These are phyloP conservation scores for Acleris holmiana DNA, from an alignment of 2,888 invertebrate species.

Conservation along the genomic window DNA sequence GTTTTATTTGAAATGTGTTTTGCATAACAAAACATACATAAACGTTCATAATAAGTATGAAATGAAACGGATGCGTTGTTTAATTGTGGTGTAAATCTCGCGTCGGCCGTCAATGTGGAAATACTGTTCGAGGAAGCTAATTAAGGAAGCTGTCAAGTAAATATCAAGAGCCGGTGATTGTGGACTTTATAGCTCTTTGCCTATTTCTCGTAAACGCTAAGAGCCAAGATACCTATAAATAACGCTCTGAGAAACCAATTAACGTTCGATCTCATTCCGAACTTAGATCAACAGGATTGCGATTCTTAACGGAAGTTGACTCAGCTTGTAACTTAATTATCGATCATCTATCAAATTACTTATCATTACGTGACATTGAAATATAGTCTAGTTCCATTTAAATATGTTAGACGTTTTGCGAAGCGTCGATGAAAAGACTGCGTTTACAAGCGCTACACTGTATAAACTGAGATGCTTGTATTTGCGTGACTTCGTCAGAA, in stretches of 20 bases:
- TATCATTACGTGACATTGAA: not conserved
- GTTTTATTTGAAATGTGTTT: no score
- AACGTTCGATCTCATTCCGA: constrained; percentile 1
- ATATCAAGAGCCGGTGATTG: constrained; percentile 41
- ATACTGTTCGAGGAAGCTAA: constrained; percentile 42
- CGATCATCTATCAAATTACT: not conserved
- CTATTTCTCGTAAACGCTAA: not conserved
- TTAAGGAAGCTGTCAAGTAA: constrained; percentile 45
- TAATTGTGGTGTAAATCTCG: constrained; percentile 9
- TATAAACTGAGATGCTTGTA: not conserved
- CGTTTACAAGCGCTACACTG: not conserved
- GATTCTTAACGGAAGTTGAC: not conserved
- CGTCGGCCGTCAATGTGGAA: constrained; percentile 34
- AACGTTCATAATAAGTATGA: no score
- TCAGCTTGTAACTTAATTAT: not conserved
- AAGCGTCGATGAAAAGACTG: not conserved
- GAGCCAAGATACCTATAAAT: constrained; percentile 5
- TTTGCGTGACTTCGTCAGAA: no score
- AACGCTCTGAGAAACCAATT: not conserved
- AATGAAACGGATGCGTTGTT: no score
- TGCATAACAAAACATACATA: no score
- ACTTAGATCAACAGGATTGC: constrained; percentile 2
- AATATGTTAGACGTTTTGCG: not conserved
- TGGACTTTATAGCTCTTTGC: constrained; percentile 39
- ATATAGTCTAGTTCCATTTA: not conserved